Evolutionary conservation across 2,113 vertebrate species (phyloP).

Genomic region (Gila orcuttii): DNA sequence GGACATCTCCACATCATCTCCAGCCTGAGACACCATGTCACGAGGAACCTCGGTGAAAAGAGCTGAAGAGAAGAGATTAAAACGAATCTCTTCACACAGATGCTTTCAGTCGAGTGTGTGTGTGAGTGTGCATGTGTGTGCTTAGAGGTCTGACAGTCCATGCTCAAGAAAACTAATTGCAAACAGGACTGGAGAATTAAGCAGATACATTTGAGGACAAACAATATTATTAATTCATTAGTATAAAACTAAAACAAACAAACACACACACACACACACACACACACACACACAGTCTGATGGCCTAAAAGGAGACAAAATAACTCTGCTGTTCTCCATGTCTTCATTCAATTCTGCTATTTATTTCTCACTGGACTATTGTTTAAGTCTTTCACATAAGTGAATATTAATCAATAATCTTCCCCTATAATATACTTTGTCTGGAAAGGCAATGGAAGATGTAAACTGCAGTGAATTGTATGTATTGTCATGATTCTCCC

Average conservation of each 20-base stretch:
- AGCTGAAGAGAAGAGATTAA: conserved; percentile 71
- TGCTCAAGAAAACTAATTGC: neutral
- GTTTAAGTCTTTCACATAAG: neutral
- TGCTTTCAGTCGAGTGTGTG: neutral
- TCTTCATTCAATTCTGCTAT: neutral
- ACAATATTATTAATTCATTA: conserved; percentile 37
- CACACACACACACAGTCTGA: neutral
- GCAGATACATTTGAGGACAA: conserved; percentile 27
- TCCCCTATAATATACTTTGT: neutral
- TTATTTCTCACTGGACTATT: neutral
- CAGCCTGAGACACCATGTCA: conserved; percentile 84
- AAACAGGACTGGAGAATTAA: conserved; percentile 38
- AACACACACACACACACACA: neutral
- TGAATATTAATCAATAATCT: neutral
- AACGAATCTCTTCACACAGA: neutral
- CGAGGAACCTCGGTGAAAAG: conserved; percentile 93
- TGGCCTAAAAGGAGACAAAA: neutral
- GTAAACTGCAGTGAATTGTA: neutral
- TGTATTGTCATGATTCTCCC: too few relatives aligned
- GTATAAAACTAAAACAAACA: neutral
- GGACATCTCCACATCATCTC: conserved; percentile 95
- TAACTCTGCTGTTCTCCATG: neutral
- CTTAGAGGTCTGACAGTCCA: neutral
- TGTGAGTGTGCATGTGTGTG: neutral
- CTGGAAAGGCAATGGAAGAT: neutral